Conservation (phyloP, 2,888 invertebrate genomes). For the Entomobrya multifasciata region DNA sequence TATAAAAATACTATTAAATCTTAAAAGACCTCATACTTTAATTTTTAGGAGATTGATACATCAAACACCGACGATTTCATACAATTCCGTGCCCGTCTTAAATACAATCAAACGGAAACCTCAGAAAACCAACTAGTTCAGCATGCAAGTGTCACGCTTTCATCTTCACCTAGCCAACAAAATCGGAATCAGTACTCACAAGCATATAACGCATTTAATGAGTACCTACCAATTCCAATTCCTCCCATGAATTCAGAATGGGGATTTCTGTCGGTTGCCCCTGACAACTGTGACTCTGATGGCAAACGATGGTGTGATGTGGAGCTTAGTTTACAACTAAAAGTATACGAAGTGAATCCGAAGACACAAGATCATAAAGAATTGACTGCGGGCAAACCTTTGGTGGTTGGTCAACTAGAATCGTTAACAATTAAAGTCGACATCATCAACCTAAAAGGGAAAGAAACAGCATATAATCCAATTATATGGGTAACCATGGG, state of each 20-base stretch:
- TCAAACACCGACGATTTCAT: no score
- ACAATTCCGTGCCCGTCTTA: not conserved
- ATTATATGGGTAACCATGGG: not conserved
- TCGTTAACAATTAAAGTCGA: not conserved
- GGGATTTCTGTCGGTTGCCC: slow-evolving; percentile 3
- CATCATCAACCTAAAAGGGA: not conserved
- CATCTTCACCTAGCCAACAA: not conserved
- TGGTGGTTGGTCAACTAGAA: not conserved
- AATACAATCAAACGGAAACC: slow-evolving; percentile 51
- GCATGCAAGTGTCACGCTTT: not conserved
- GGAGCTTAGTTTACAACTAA: not conserved
- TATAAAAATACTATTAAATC: no score
- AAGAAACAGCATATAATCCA: not conserved
- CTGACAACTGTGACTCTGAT: slow-evolving; percentile 44
- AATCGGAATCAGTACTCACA: not conserved
- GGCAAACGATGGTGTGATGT: slow-evolving; percentile 21
- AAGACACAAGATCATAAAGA: not conserved
- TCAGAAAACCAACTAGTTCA: not conserved
- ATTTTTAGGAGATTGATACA: no score
- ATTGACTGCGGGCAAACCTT: not conserved
- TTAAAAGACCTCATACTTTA: no score
- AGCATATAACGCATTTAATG: not conserved
- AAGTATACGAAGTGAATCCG: not conserved
- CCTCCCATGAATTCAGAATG: not conserved
- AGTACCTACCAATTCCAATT: slow-evolving; percentile 31